Evolutionary conservation across 2,113 vertebrate species (phyloP).

Genomic region (Fukomys damarensis): DNA sequence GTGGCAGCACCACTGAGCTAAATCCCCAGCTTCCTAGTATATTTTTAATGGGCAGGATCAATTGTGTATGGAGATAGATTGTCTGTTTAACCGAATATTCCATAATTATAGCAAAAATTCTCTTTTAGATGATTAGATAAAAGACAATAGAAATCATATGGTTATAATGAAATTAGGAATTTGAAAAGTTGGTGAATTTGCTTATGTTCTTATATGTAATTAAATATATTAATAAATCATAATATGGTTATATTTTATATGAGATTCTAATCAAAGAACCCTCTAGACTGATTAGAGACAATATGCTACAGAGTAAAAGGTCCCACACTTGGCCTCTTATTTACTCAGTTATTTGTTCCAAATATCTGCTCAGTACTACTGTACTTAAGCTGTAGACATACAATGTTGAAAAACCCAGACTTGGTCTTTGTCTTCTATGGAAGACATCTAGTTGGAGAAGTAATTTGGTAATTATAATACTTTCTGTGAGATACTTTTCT

Average conservation of each 20-base stretch:
- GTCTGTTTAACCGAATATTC: neutral
- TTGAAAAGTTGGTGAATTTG: conserved; percentile 47
- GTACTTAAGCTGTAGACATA: conserved; percentile 14
- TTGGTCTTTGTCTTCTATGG: conserved; percentile 14
- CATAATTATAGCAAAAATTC: conserved; percentile 21
- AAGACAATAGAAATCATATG: conserved; percentile 31
- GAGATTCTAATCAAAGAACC: conserved; percentile 16
- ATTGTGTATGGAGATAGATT: conserved; percentile 18
- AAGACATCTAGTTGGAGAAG: neutral
- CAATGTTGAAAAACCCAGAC: neutral
- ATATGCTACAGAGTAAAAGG: neutral
- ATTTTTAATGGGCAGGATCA: conserved; percentile 40
- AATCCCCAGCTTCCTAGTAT: too few species aligned
- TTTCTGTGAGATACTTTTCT: conserved; percentile 51
- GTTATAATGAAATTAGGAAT: conserved; percentile 9
- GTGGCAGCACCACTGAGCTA: too few species aligned
- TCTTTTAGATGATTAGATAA: neutral
- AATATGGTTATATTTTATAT: conserved; percentile 1
- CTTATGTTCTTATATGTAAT: conserved; percentile 37
- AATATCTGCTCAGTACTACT: neutral
- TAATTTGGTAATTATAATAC: conserved; percentile 37
- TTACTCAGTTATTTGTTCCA: conserved; percentile 52
- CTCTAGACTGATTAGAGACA: neutral
- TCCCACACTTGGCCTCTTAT: neutral
- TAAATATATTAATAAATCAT: conserved; percentile 5